These are phyloP conservation scores for Sinosuthora webbiana DNA, from an alignment of 2,113 vertebrate species.

Conservation along the genomic window DNA sequence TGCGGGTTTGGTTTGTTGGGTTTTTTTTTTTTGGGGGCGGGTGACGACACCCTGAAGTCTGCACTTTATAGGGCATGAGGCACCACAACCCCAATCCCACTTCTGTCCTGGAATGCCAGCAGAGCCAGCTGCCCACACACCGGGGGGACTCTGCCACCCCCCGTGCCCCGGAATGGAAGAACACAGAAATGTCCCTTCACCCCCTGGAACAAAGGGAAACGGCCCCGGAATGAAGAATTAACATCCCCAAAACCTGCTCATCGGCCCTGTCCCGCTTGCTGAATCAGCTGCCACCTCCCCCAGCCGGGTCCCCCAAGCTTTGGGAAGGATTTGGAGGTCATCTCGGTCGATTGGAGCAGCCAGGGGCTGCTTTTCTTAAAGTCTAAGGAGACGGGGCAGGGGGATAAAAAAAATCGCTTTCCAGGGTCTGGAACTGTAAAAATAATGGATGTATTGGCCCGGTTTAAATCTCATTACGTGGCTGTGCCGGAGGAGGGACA, in stretches of 20 bases:
- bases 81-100: background rate
- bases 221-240: too few relatives aligned
- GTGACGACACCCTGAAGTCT: background rate
- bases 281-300: background rate
- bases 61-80: background rate
- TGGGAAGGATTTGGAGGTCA: background rate
- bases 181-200: too few relatives aligned
- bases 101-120: fast-evolving
- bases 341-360: background rate
- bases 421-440: background rate
- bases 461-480: background rate
- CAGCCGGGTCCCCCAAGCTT: fast-evolving
- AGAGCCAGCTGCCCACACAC: background rate
- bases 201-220: too few relatives aligned
- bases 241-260: too few relatives aligned
- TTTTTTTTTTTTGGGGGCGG: background rate
- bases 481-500: background rate
- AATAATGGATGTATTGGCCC: background rate
- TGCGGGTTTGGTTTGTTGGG: too few relatives aligned
- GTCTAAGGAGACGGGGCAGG: too few relatives aligned
- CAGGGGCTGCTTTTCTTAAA: background rate
- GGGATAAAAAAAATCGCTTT: fast-evolving
- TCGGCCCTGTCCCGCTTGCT: background rate
- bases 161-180: too few relatives aligned
- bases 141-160: fast-evolving